These are phyloP conservation scores for Invenusta paracnida DNA, from an alignment of 2,888 invertebrate species.

Conservation along the genomic window DNA sequence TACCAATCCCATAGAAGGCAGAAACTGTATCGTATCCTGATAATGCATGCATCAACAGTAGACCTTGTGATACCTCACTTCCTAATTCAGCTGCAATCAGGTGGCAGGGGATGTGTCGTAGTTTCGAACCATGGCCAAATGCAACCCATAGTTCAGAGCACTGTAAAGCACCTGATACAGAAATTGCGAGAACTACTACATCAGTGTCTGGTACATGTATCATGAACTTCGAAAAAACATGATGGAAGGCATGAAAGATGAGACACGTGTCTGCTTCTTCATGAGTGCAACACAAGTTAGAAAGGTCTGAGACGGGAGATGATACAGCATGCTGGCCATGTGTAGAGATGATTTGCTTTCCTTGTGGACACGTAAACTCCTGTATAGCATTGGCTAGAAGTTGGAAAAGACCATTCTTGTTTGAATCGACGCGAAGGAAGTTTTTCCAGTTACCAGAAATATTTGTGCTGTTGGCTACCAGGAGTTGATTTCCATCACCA, in stretches of 20 bases:
- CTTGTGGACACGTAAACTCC: neutral
- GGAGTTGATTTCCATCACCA: conserved; percentile 31
- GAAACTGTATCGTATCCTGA: neutral
- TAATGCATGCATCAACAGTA: neutral
- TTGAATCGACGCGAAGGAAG: conserved; percentile 44
- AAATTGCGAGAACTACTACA: conserved; percentile 45
- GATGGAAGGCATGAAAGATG: neutral
- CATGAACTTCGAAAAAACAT: conserved; percentile 35
- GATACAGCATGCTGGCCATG: neutral
- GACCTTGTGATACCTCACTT: neutral
- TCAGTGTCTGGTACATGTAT: conserved; percentile 46
- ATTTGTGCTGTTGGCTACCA: conserved; percentile 32
- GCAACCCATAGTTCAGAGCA: conserved; percentile 44
- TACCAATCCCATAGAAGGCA: neutral
- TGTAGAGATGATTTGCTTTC: neutral
- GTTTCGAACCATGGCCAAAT: conserved; percentile 45
- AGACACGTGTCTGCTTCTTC: conserved; percentile 40
- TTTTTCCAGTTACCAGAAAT: conserved; percentile 44
- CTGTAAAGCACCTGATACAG: conserved; percentile 6
- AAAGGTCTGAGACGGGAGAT: neutral
- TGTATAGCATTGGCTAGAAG: neutral
- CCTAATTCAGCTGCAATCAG: conserved; percentile 42
- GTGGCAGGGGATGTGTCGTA: conserved; percentile 46
- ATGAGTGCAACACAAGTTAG: conserved; percentile 39
- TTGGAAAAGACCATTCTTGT: conserved; percentile 39